These are phyloP conservation scores for Peromyscus nudipes DNA, from an alignment of 2,797 vertebrate species.

Conservation along the genomic window DNA sequence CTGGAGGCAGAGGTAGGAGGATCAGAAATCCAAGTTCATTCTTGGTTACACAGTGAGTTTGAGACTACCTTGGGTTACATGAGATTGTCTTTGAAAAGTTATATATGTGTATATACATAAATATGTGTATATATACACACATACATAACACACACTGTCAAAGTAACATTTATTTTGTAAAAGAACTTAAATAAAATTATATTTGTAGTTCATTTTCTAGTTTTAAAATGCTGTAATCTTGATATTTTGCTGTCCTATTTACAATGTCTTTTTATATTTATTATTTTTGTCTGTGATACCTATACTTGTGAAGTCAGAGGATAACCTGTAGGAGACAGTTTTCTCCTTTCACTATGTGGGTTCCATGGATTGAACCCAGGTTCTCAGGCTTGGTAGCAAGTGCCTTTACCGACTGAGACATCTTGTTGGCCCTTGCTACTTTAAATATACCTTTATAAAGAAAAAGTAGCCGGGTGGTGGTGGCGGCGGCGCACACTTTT, in stretches of 20 bases:
- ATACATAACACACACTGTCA: too few relatives aligned
- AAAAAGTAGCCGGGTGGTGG: background rate
- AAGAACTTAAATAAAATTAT: constrained; percentile 1
- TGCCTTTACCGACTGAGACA: background rate
- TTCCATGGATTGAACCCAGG: background rate
- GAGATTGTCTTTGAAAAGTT: background rate
- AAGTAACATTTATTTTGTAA: background rate
- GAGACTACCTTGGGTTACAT: background rate
- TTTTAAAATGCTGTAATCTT: constrained; percentile 9
- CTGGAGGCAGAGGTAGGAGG: background rate
- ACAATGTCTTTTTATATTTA: background rate
- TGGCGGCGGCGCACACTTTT: too few relatives aligned
- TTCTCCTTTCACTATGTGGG: background rate
- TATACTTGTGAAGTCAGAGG: too few relatives aligned
- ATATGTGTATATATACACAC: background rate
- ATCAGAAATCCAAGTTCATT: background rate
- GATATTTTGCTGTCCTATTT: background rate
- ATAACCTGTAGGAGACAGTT: background rate
- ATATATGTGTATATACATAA: background rate
- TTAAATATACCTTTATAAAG: background rate
- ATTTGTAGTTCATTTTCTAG: constrained; percentile 34
- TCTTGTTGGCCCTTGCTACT: background rate
- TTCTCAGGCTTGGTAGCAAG: background rate
- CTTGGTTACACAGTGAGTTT: background rate
- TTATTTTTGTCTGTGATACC: background rate